A percentile compares a stretch with the other conserved stretches of the same genome.
These are phyloP conservation scores for Hypsopygia costalis DNA, from an alignment of 2,888 invertebrate genomes.

Conservation along the genomic window DNA sequence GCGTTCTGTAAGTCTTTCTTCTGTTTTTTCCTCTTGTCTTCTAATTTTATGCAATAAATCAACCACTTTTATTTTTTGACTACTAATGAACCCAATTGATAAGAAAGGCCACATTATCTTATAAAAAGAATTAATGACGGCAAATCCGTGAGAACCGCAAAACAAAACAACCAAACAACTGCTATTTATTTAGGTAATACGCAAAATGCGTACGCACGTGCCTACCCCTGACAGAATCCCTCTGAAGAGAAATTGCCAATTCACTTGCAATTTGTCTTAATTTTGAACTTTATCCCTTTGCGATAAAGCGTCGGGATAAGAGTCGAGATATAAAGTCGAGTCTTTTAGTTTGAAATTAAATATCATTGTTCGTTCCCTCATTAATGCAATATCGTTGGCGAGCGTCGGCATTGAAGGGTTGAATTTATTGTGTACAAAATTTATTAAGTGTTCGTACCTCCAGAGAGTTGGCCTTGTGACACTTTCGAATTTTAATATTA, in stretches of 20 bases:
- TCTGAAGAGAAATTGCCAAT: slow-evolving; percentile 25
- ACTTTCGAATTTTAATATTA: too few species aligned
- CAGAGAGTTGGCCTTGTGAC: slow-evolving; percentile 6
- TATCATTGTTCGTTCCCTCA: slow-evolving; percentile 72
- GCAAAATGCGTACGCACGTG: slow-evolving; percentile 74
- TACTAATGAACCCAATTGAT: too few species aligned
- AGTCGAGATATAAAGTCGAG: slow-evolving; percentile 38
- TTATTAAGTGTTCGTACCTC: slow-evolving; percentile 53
- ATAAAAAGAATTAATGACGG: too few species aligned
- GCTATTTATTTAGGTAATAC: slow-evolving; percentile 76
- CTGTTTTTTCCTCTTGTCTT: too few species aligned
- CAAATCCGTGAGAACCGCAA: slow-evolving; percentile 60
- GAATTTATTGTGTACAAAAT: slow-evolving; percentile 68
- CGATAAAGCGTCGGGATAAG: slow-evolving; percentile 17
- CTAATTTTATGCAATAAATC: too few species aligned
- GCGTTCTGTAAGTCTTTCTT: too few species aligned
- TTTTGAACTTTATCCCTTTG: slow-evolving; percentile 26
- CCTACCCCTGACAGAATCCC: slow-evolving; percentile 45
- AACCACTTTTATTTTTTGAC: too few species aligned
- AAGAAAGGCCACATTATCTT: too few species aligned
- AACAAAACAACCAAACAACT: slow-evolving; percentile 47
- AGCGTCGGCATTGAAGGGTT: slow-evolving; percentile 44
- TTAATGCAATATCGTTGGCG: slow-evolving; percentile 73
- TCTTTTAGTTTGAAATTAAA: slow-evolving; percentile 71
- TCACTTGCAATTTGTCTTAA: slow-evolving; percentile 15